Percentiles rank a stretch among this genome's conserved stretches.
phyloP scores from a whole-genome alignment of 2,888 invertebrate genomes.

The Elgonia sp. region DNA sequence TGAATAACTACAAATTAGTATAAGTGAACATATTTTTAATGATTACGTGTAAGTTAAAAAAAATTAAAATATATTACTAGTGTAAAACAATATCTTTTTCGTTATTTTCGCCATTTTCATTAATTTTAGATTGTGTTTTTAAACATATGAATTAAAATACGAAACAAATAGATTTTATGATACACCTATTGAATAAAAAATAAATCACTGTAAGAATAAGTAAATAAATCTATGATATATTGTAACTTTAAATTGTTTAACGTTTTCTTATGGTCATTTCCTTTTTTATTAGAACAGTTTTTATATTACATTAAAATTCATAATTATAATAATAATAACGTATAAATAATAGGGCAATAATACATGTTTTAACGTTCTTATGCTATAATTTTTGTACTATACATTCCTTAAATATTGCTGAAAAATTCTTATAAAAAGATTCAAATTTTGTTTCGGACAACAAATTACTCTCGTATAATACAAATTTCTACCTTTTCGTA shows the following conservation, averaged over 20 bases:
- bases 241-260: slow-evolving; percentile 6
- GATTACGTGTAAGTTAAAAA: slow-evolving; percentile 44
- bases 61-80: slow-evolving; percentile 52
- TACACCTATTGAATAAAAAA: slow-evolving; percentile 36
- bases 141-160: slow-evolving; percentile 15
- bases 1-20: slow-evolving; percentile 55
- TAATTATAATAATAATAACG: too few relatives aligned
- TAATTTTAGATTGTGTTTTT: slow-evolving; percentile 28
- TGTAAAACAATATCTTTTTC: slow-evolving; percentile 32
- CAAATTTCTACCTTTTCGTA: too few relatives aligned
- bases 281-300: not conserved
- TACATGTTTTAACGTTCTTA: too few relatives aligned
- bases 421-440: too few relatives aligned
- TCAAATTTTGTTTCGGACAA: too few relatives aligned
- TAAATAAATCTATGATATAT: slow-evolving; percentile 52
- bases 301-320: not conserved
- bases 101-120: slow-evolving; percentile 23
- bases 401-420: too few relatives aligned
- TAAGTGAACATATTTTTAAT: slow-evolving; percentile 65
- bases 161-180: slow-evolving; percentile 21
- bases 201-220: slow-evolving; percentile 32
- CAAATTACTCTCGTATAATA: too few relatives aligned
- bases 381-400: too few relatives aligned
- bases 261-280: not conserved
- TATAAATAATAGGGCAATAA: too few relatives aligned